Conservation (phyloP, 2,888 invertebrate species). For the Melinopterus prodromus region DNA sequence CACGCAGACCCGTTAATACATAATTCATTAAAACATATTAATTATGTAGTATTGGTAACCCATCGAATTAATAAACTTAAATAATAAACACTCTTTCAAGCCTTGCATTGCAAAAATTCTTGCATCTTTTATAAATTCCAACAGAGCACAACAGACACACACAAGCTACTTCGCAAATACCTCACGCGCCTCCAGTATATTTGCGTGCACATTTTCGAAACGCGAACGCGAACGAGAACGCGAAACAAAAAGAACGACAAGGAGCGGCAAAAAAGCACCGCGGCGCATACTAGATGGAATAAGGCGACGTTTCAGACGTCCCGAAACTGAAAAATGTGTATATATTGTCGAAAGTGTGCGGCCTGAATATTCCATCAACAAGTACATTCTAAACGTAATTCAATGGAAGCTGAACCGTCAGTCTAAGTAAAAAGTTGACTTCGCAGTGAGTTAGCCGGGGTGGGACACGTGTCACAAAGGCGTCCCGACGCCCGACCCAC, state of each 20-base stretch:
- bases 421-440: constrained; percentile 54
- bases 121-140: not conserved
- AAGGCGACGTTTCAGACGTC: constrained; percentile 13
- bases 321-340: constrained; percentile 21
- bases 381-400: constrained; percentile 52
- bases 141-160: not conserved
- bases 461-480: constrained; percentile 55
- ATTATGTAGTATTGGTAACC: no score
- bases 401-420: constrained; percentile 50
- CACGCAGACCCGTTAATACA: no score
- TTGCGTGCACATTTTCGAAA: not conserved
- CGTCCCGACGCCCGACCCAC: constrained; percentile 43
- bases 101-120: no score
- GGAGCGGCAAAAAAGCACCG: constrained; percentile 6
- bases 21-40: no score
- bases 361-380: constrained; percentile 50
- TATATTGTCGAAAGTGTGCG: constrained; percentile 37
- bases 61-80: no score
- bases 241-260: constrained; percentile 22
- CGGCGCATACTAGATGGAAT: constrained; percentile 9
- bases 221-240: not conserved
- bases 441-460: constrained; percentile 52
- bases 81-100: no score
- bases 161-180: not conserved
- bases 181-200: constrained; percentile 9